These are phyloP conservation scores for Cassiopea xamachana DNA, from an alignment of 30 jellyfish, hydroid and myxozoan genomes.

Conservation along the genomic window DNA sequence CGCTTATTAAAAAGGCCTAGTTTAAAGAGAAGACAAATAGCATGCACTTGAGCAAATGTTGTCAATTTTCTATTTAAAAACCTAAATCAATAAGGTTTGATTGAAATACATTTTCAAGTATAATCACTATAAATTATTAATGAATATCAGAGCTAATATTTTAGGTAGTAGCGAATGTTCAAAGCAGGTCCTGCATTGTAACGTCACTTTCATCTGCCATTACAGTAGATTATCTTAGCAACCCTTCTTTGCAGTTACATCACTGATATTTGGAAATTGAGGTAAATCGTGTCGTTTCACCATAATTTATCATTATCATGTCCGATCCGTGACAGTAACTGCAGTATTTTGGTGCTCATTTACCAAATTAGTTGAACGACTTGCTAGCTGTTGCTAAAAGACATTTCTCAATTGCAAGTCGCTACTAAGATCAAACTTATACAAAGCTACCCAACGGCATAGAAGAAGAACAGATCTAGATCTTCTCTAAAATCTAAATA, in stretches of 20 bases:
- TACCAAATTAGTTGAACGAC: no score
- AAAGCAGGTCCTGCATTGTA: background rate
- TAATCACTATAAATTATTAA: background rate
- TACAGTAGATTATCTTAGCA: no score
- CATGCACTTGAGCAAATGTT: background rate
- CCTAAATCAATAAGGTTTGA: background rate
- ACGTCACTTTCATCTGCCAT: background rate
- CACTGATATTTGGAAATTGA: no score
- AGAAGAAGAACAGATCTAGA: background rate
- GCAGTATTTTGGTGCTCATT: no score
- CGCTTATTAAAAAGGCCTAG: background rate
- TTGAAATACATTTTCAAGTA: background rate
- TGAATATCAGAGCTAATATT: background rate
- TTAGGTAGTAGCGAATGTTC: background rate
- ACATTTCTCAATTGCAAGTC: no score
- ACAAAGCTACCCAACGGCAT: background rate
- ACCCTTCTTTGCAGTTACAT: no score
- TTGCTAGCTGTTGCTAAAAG: no score
- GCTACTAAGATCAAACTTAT: background rate
- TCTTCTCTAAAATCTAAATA: constrained; percentile 25
- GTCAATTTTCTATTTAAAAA: background rate
- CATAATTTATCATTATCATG: no score
- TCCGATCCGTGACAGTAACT: no score
- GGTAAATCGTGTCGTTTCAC: no score
- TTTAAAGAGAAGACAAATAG: background rate